Conservation (phyloP, 92 coral and sea anemone species). For the Siderastrea radians region DNA sequence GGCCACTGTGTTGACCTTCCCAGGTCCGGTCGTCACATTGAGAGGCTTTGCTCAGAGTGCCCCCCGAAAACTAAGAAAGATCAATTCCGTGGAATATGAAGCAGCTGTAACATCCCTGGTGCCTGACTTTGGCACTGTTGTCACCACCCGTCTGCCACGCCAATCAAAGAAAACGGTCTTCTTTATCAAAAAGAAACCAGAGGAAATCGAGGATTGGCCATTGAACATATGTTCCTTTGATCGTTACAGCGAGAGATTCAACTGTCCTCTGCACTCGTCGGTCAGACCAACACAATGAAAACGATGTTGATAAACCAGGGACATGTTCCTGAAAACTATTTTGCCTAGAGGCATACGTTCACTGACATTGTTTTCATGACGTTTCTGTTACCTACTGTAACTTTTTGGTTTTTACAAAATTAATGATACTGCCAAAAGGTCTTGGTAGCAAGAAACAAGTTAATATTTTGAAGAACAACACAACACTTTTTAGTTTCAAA, state of each 20-base stretch:
- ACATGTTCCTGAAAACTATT: not conserved
- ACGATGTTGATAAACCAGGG: not conserved
- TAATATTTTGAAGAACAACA: no score
- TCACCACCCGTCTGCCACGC: not conserved
- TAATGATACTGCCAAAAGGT: no score
- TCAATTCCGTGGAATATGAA: not conserved
- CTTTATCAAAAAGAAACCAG: not conserved
- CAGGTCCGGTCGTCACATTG: no score
- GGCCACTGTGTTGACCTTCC: no score
- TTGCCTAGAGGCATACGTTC: no score
- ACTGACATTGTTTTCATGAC: no score
- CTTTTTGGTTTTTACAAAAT: no score
- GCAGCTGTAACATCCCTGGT: not conserved
- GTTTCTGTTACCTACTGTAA: no score
- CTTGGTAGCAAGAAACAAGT: no score
- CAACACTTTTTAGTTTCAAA: no score
- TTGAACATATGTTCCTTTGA: not conserved
- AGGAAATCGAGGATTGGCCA: not conserved
- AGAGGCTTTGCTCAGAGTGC: not conserved
- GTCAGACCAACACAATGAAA: not conserved
- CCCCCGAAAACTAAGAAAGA: conserved; percentile 6
- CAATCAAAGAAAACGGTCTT: not conserved
- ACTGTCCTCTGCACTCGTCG: not conserved
- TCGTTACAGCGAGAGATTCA: not conserved
- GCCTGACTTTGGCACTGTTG: not conserved